Conservation (phyloP, 2,888 invertebrate species). For the Cyclophora punctaria region DNA sequence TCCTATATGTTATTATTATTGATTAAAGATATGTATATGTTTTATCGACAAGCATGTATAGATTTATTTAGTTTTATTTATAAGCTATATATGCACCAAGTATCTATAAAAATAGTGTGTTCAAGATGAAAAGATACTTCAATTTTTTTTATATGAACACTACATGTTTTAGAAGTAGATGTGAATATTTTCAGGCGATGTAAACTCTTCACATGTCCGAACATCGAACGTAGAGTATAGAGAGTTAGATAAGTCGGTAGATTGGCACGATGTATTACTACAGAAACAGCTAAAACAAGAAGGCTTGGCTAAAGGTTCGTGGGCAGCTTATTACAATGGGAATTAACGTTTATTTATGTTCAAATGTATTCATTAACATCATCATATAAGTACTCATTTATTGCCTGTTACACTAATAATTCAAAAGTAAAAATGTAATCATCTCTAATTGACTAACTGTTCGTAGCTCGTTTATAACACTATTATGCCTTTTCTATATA, state of each 20-base stretch:
- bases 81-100: not conserved
- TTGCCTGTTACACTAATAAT: no score
- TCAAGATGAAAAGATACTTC: not conserved
- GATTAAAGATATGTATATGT: no score
- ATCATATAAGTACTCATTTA: no score
- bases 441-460: no score
- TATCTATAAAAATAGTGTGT: not conserved
- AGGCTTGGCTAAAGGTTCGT: slow-evolving; percentile 66
- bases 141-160: not conserved
- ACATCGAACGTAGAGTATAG: slow-evolving; percentile 62
- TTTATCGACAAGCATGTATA: no score
- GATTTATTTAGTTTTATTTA: no score
- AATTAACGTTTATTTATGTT: not conserved
- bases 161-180: slow-evolving; percentile 18
- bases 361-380: no score
- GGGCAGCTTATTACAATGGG: slow-evolving; percentile 28
- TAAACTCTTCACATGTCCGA: slow-evolving; percentile 45
- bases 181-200: slow-evolving; percentile 62
- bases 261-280: slow-evolving; percentile 62
- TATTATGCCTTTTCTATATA: no score
- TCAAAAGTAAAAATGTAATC: no score
- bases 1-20: no score
- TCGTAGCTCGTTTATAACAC: no score
- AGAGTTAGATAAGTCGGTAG: slow-evolving; percentile 71
- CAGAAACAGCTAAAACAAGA: slow-evolving; percentile 48